Evolutionary conservation across 2,797 vertebrate genomes (phyloP), one percentile per base, ranked within the genome.

Genomic region (Ammospiza maritima): DNA sequence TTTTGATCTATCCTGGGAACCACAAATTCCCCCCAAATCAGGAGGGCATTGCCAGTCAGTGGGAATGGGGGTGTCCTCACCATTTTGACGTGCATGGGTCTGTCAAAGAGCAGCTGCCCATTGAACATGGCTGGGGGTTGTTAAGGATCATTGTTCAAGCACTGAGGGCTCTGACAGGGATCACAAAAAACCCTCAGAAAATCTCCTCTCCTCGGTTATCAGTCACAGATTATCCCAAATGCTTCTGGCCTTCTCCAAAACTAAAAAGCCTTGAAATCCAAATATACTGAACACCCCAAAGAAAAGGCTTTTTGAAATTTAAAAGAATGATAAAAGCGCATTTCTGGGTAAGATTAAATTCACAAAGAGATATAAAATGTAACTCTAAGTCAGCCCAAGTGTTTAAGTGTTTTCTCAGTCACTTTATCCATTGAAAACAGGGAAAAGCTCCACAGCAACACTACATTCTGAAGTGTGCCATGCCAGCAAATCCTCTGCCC

Each of bases 21-120:
- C 34, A 42, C 13, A 11, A 14, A 17, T 27, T 10, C 25, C 36
- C 15, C 15, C 30, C 50, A 40, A 1, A 3, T 0, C 7, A 70
- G 62, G 3, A 44, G 44, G 7, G 72, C 25, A 47, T 1, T 19
- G 16, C 6, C 70, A 51, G 6, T 18, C 20, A 26, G 54, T 29
- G 58, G 38, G n/a, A 30, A 32, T 6, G 29, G 34, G 40, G 42
- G 27, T 2, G 2, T 21, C 96, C 99, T 97, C 97, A 99, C 99
- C 99, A 99, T 98, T 98, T 99, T 99, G 38, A 99, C 99, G 0
- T 99, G 99, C 99, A 99, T 99, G 23, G 99, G 98, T 86, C 99
- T 98, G 97, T 99, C 99, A 94, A 99, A 99, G 8, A 99, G 97
- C 96, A 99, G 98, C 88, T 99, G 99, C 26, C 99, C 99, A 32